Conservation (phyloP, 1,140 invertebrate genomes). For the Bicyclus anynana region DNA sequence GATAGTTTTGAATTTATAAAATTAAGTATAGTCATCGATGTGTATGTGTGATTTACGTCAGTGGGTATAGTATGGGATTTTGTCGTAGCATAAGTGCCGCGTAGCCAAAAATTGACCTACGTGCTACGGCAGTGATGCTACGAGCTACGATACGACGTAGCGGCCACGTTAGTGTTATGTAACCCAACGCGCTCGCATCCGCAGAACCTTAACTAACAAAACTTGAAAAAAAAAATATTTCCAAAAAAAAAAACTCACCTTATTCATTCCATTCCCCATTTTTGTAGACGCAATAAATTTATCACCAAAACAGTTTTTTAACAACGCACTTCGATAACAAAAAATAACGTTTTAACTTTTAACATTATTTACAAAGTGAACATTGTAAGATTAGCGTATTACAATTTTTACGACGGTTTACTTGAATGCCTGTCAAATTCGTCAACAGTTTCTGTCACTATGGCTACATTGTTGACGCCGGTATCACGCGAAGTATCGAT, state of each 20-base stretch:
- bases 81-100: not conserved
- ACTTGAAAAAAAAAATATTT: not conserved
- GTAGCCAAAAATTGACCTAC: constrained; percentile 24
- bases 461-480: constrained; percentile 73
- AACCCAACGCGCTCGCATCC: constrained; percentile 30
- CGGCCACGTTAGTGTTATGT: constrained; percentile 56
- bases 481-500: constrained; percentile 51
- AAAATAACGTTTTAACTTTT: constrained; percentile 31
- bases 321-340: constrained; percentile 31
- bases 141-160: constrained; percentile 38
- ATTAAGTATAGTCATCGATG: too few relatives aligned
- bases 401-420: constrained; percentile 20
- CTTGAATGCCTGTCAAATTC: constrained; percentile 47
- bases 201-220: constrained; percentile 26
- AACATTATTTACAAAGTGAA: constrained; percentile 25
- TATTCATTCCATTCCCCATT: constrained; percentile 89
- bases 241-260: constrained; percentile 76
- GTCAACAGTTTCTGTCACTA: constrained; percentile 69
- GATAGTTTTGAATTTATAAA: too few relatives aligned
- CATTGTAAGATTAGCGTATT: constrained; percentile 19
- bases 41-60: not conserved
- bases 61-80: not conserved
- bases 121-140: constrained; percentile 26
- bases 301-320: constrained; percentile 35
- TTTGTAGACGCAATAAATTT: constrained; percentile 35